Base-by-base conservation (phyloP, 23 tunicate species). In the Styela plicata region DNA sequence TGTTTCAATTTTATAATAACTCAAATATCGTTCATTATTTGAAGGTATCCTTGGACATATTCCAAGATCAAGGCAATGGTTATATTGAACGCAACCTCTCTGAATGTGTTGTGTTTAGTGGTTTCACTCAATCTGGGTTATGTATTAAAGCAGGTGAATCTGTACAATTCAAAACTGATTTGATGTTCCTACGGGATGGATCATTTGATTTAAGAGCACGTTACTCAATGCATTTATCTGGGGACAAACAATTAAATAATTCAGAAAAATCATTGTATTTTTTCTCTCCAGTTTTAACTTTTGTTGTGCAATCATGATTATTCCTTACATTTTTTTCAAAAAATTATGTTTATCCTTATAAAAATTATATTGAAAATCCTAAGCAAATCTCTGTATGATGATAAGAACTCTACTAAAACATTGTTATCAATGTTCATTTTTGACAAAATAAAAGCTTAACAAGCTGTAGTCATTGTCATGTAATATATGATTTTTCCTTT, bases 21-120 rank as follows among this genome's bases (percentile, higher is more conserved):
- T 33, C 31, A 53, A 36, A 53, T 21, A 21, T 53, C 7, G 17
- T 37, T 0, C 80, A 29, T 19, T 19, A 33, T 2, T 53, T 91
- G 33, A 84, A 91, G 27, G 82, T 86, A 3, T 86, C 74, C n/a
- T 33, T 91, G 70, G 97, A 91, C 36, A 36, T 91, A 2, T 91
- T 74, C 34, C 97, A 91, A 83, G 97, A 91, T 71, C 97, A 91
- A 62, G 31, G 67, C 2, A 91, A 91, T 79, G 97, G 97, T 3
- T 91, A 80, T 73, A 63, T 82, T 22, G 97, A 91, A 78, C 88
- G 97, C 87, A 79, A 91, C 52, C 80, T 91, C 85, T 87, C 82
- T 18, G 90, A 91, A 28, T 64, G 83, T 78, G 84, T 86, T 22
- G 17, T 91, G 24, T 91, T 87, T 34, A 65, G 86, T 18, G 89